Percentiles rank a stretch among this genome's conserved stretches.
Evolutionary conservation across 1,140 invertebrate genomes (phyloP).

Genomic region (Ceratina calcarata): DNA sequence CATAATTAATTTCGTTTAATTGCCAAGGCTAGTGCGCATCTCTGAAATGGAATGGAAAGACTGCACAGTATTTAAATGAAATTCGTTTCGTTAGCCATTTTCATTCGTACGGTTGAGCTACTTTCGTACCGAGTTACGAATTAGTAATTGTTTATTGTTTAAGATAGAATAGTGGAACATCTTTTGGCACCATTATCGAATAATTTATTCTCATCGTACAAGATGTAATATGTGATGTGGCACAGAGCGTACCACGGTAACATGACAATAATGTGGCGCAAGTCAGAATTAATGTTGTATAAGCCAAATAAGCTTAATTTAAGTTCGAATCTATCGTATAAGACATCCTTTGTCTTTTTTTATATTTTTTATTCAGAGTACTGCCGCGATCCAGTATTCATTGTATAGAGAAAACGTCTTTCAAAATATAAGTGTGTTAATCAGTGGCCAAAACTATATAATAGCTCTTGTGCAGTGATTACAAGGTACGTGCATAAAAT

Average conservation of each 20-base stretch:
- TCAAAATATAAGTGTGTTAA: slow-evolving; percentile 43
- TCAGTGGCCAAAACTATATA: slow-evolving; percentile 27
- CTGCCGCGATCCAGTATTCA: slow-evolving; percentile 21
- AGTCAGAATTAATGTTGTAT: slow-evolving; percentile 52
- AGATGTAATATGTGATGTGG: slow-evolving; percentile 1
- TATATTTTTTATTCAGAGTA: slow-evolving; percentile 24
- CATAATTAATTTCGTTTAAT: not conserved
- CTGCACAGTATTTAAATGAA: too few species aligned
- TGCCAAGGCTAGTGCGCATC: slow-evolving; percentile 18
- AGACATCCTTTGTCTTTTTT: slow-evolving; percentile 46
- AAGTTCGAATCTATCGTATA: slow-evolving; percentile 23
- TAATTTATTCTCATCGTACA: not conserved
- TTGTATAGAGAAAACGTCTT: slow-evolving; percentile 37
- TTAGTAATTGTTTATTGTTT: slow-evolving; percentile 7
- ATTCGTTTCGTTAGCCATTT: too few species aligned
- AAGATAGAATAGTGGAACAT: not conserved
- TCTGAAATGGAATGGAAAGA: not conserved
- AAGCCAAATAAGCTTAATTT: slow-evolving; percentile 51
- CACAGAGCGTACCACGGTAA: slow-evolving; percentile 37
- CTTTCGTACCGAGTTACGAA: too few species aligned
- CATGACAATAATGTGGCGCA: slow-evolving; percentile 61
- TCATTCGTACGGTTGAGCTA: too few species aligned
- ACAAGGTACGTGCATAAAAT: slow-evolving; percentile 16
- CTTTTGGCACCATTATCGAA: slow-evolving; percentile 8
- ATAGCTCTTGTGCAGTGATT: slow-evolving; percentile 12